Evolutionary conservation across 2,888 invertebrate genomes (phyloP), one percentile per base, ranked within the genome.

Genomic region (Patella depressa): DNA sequence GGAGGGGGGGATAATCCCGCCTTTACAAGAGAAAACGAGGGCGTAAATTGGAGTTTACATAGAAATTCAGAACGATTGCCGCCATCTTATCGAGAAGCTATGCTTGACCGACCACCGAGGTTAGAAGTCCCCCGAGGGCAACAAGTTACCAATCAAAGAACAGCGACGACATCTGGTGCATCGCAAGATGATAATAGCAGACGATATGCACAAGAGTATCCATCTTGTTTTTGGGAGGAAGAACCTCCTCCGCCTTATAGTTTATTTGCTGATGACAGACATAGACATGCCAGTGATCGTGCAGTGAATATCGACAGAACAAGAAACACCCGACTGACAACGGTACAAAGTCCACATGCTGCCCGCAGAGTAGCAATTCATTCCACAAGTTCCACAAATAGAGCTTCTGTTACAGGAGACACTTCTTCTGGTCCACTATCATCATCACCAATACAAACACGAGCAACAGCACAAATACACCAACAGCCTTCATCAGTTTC

Each of bases 191-290:
- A 17, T 2, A 71, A 15, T 14, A 72, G 65, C 3, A 29, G 75
- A 34, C 73, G 80, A 9, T 80, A 80, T 74, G 80, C 55, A 7
- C 74, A 78, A 59, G 78, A 80, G 45, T 80, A 80, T 74, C 80
- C 80, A 4, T 77, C 80, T 24, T 80, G 80, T 69, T 80, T 76
- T 71, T 80, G 80, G 80, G 80, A 80, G 55, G 80, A 80, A 76
- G 80, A 78, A n/a, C 80, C 80, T 15, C 80, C 80, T 2, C 80
- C 80, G 34, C 80, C 80, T 55, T 80, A 80, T 53, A 73, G 76
- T 19, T 55, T 75, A 11, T 53, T 75, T 34, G 75, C 71, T n/a
- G 75, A 71, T 17, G 75, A 70, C n/a, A 24, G 74, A 74, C 74
- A 59, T 29, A 71, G 24, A 4, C 19, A 24, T 14, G 19, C 65